Percentiles rank a stretch among this genome's conserved stretches.
Evolutionary conservation across 2,888 invertebrate species (phyloP).

Genomic region (Cerceris ruficornis): DNA sequence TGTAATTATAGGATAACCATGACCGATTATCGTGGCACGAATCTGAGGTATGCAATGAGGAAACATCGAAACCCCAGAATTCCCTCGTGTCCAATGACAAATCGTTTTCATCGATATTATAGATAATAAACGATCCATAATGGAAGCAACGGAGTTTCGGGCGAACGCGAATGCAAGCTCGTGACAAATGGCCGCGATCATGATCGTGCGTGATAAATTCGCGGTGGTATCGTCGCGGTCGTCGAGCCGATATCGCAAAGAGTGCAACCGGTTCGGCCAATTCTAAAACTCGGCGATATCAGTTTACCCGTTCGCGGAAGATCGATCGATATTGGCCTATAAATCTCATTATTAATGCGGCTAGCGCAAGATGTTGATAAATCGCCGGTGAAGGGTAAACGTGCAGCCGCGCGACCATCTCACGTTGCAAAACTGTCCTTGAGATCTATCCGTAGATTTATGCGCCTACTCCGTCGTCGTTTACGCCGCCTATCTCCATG

Average conservation of each 20-base stretch:
- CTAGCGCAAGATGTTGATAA: conserved; percentile 61
- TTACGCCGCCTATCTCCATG: conserved; percentile 9
- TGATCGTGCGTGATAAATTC: conserved; percentile 57
- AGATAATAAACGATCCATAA: conserved; percentile 44
- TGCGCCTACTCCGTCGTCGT: conserved; percentile 14
- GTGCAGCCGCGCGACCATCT: conserved; percentile 40
- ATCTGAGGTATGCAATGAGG: background rate
- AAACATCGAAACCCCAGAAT: conserved; percentile 10
- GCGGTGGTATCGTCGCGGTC: conserved; percentile 38
- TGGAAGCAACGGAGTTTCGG: conserved; percentile 37
- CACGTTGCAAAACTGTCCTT: conserved; percentile 49
- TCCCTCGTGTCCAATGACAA: background rate
- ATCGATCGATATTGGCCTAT: conserved; percentile 65
- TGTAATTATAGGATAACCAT: background rate
- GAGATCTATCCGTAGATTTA: conserved; percentile 39
- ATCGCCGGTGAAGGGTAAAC: conserved; percentile 54
- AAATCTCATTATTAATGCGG: conserved; percentile 68
- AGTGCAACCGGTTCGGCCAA: conserved; percentile 54
- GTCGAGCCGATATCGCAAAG: conserved; percentile 3
- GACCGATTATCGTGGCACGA: background rate
- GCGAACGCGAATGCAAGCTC: conserved; percentile 37
- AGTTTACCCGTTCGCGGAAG: conserved; percentile 54
- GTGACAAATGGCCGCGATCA: conserved; percentile 54
- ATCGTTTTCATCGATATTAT: conserved; percentile 19
- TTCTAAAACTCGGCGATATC: conserved; percentile 54